Conservation (phyloP, 2,797 vertebrate genomes). For the Aeoliscus strigatus region DNA sequence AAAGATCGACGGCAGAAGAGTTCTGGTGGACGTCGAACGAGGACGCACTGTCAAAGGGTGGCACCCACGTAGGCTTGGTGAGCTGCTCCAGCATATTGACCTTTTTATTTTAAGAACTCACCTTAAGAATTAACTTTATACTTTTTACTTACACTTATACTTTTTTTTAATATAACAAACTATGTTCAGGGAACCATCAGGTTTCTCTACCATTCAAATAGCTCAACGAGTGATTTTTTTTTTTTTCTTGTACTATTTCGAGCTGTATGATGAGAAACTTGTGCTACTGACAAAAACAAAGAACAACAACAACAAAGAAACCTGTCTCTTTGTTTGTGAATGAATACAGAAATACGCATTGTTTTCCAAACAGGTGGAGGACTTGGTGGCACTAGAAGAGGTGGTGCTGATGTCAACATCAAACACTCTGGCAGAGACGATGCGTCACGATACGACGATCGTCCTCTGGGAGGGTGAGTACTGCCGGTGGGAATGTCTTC, state of each 20-base stretch:
- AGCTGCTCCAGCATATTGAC: constrained; percentile 29
- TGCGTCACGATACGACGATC: constrained; percentile 77
- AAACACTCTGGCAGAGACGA: constrained; percentile 91
- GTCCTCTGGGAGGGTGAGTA: constrained; percentile 70
- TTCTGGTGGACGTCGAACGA: constrained; percentile 90
- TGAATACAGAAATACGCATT: too few species aligned
- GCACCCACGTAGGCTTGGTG: constrained; percentile 88
- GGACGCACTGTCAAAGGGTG: constrained; percentile 93
- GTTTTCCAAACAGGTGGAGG: constrained; percentile 66
- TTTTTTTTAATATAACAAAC: too few species aligned
- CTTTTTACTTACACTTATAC: too few species aligned
- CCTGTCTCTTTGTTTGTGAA: background rate
- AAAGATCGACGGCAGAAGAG: constrained; percentile 90
- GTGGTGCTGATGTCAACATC: constrained; percentile 91
- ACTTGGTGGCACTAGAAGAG: constrained; percentile 78
- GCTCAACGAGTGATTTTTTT: too few species aligned
- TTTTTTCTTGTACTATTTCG: too few species aligned
- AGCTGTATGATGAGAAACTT: too few species aligned
- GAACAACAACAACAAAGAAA: too few species aligned
- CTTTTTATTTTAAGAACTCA: too few species aligned
- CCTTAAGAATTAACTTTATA: too few species aligned
- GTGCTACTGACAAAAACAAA: too few species aligned
- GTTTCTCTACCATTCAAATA: too few species aligned
- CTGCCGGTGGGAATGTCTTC: rapidly evolving
- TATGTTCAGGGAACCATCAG: too few species aligned